phyloP scores from a whole-genome alignment of 2,113 vertebrate species.

The Steatornis caripensis region DNA sequence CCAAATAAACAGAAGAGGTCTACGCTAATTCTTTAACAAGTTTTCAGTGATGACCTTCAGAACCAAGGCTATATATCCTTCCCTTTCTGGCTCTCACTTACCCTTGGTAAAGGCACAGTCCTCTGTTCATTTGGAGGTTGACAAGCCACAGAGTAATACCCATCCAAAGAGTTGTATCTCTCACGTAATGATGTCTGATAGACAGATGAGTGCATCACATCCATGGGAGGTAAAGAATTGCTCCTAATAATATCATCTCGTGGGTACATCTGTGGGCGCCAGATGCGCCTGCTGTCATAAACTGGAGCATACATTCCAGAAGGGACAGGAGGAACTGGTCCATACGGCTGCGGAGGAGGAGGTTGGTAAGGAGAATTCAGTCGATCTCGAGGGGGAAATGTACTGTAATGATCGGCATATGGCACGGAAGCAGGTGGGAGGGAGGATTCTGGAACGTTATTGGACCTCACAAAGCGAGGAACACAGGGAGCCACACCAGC shows the following conservation, averaged over 20 bases:
- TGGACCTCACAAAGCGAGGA: conserved; percentile 89
- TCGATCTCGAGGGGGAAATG: conserved; percentile 82
- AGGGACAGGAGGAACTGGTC: conserved; percentile 82
- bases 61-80: neutral
- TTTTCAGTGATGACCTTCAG: neutral
- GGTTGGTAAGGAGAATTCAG: conserved; percentile 83
- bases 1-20: neutral
- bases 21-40: neutral
- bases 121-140: conserved; percentile 83
- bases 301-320: conserved; percentile 91
- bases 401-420: conserved; percentile 82
- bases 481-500: conserved; percentile 84
- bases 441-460: conserved; percentile 85
- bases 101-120: conserved; percentile 85
- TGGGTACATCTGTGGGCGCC: conserved; percentile 94
- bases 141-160: conserved; percentile 87
- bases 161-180: conserved; percentile 93
- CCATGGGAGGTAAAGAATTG: conserved; percentile 93
- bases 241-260: conserved; percentile 91
- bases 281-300: conserved; percentile 92
- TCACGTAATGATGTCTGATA: conserved; percentile 90
- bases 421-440: conserved; percentile 83
- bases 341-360: conserved; percentile 83
- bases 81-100: conserved; percentile 50
- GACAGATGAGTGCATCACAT: conserved; percentile 90